Evolutionary conservation across 2,888 invertebrate species (phyloP), one percentile per base, ranked within the genome.

Genomic region (Drosophila colorata): DNA sequence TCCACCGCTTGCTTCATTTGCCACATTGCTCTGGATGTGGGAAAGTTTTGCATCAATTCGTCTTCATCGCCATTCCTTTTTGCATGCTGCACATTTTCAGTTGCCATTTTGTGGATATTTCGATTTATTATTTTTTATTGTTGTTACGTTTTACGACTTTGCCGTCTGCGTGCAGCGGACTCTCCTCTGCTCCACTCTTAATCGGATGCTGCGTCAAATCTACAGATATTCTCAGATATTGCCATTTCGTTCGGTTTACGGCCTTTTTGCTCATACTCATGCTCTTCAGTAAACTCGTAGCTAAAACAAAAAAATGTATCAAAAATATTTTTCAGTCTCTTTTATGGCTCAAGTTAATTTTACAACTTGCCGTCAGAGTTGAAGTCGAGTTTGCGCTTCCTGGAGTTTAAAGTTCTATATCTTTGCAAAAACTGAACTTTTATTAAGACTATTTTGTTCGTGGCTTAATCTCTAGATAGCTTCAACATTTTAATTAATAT

Each of bases 121-220:
- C 86, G 87, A 86, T 88, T 83, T 86, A 86, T 86, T 82, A 86
- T 86, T 86, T 86, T 83, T 88, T 86, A 86, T 86, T 86, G 87
- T 81, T 83, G 69, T 81, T 86, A 88, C 86, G 88, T 83, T 86
- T 86, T 83, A 88, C 88, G 86, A 86, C 74, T 73, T 56, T 76
- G 59, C 74, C 57, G 61, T 33, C 59, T 66, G 49, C 59, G 8
- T 31, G 16, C 18, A 49, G 40, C 31, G 16, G 33, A n/a, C 41
- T 40, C 25, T 44, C 20, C 8, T n/a, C 41, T 16, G 46, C 14
- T 58, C 14, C 20, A 20, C 25, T 41, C 40, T 8, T 16, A 23
- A 18, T 46, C 59, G 41, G 52, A 73, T 60, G 53, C 73, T 69
- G 66, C 63, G 13, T 59, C 71, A 73, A 72, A 74, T 78, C 78